phyloP scores from a whole-genome alignment of 1,140 invertebrate genomes.

The Bombus affinis region DNA sequence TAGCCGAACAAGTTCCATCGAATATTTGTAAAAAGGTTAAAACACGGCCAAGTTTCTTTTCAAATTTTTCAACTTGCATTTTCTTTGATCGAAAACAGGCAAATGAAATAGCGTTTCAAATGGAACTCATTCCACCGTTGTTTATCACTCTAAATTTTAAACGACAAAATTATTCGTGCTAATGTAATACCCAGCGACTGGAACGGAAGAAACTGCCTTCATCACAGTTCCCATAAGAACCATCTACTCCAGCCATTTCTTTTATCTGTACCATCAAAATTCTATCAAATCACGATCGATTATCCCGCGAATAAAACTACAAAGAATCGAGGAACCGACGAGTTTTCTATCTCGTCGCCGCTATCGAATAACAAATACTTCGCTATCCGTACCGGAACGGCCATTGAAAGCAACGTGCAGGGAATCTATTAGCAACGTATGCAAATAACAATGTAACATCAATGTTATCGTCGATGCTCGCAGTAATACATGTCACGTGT shows the following conservation, averaged over 20 bases:
- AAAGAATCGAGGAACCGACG: background rate
- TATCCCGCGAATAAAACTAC: background rate
- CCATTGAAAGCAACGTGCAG: conserved; percentile 25
- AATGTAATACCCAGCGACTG: background rate
- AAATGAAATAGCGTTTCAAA: background rate
- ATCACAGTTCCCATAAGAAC: background rate
- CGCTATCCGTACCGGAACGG: background rate
- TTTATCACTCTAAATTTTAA: background rate
- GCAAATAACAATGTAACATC: conserved; percentile 51
- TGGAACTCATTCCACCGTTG: too few species aligned
- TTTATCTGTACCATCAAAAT: background rate
- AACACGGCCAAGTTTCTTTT: background rate
- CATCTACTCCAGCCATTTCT: too few species aligned
- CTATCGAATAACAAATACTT: conserved; percentile 5
- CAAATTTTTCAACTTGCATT: background rate
- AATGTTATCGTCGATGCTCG: conserved; percentile 39
- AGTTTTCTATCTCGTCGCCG: background rate
- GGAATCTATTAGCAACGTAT: conserved; percentile 39
- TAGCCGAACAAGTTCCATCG: background rate
- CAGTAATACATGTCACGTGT: conserved; percentile 45
- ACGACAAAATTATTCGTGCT: too few species aligned
- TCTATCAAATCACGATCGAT: background rate
- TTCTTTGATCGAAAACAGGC: background rate
- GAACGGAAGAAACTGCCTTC: background rate
- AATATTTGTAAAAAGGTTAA: background rate